Conservation (phyloP, 2,113 vertebrate genomes). For the Rynchops niger region DNA sequence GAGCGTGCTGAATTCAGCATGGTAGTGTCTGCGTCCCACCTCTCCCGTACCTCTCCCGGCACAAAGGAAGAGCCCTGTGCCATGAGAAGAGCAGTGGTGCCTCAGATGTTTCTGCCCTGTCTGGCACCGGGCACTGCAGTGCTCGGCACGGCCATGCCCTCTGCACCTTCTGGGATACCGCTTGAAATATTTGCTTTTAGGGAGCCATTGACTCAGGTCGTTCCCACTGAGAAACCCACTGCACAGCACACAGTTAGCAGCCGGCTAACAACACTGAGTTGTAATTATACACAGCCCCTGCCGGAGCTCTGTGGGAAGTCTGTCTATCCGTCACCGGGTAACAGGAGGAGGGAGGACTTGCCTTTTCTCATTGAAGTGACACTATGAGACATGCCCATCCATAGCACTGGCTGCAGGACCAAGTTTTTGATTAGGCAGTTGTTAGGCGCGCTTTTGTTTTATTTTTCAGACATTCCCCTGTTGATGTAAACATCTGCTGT, state of each 20-base stretch:
- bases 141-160: accelerated
- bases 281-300: not conserved
- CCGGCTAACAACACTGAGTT: not conserved
- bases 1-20: not conserved
- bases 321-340: not conserved
- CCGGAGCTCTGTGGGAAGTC: not conserved
- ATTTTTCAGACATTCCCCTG: not conserved
- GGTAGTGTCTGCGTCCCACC: too few relatives aligned
- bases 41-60: accelerated
- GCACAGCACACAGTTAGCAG: not conserved
- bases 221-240: not conserved
- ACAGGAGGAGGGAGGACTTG: accelerated
- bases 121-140: accelerated
- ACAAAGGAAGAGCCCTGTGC: not conserved
- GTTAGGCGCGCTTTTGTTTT: not conserved
- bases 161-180: not conserved
- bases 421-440: not conserved
- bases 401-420: not conserved
- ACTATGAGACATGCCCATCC: not conserved
- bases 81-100: accelerated
- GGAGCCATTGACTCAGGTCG: not conserved
- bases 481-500: not conserved
- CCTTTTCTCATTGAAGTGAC: not conserved
- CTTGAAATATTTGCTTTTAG: not conserved
- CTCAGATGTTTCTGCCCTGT: not conserved